A percentile compares a stretch with the other conserved stretches of the same genome.
phyloP scores from a whole-genome alignment of 2,113 vertebrate species.

The Poeciliopsis prolifica region DNA sequence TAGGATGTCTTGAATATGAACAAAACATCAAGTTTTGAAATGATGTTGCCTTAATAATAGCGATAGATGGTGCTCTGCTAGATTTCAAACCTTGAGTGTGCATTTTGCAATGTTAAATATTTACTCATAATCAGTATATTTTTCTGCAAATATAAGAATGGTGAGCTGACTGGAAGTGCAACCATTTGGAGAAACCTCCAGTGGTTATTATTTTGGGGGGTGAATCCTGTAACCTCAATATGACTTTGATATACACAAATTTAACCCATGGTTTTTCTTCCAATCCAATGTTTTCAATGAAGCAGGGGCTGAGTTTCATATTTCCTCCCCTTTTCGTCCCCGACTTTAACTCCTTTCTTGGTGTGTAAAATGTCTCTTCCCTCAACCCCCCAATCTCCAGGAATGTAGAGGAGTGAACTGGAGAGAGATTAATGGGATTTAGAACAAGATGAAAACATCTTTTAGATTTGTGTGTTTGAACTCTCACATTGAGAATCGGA shows the following conservation, averaged over 20 bases:
- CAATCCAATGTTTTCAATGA: constrained; percentile 19
- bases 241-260: background rate
- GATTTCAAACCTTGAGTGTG: no score
- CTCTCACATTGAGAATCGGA: background rate
- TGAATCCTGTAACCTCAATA: background rate
- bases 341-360: constrained; percentile 10
- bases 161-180: no score
- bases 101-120: no score
- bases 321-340: constrained; percentile 16
- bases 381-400: constrained; percentile 37
- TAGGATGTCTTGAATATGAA: no score
- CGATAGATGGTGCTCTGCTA: no score
- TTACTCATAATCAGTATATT: no score
- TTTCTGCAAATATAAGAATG: no score
- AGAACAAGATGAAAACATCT: constrained; percentile 8
- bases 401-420: constrained; percentile 55
- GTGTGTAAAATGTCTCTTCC: constrained; percentile 32
- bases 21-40: no score
- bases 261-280: constrained; percentile 12
- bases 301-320: constrained; percentile 22
- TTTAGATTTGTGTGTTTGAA: constrained; percentile 36
- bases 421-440: constrained; percentile 26
- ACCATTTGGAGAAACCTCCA: no score
- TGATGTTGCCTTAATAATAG: no score
- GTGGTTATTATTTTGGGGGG: background rate